phyloP scores from a whole-genome alignment of 2,888 invertebrate species.

The Julus scanicus region DNA sequence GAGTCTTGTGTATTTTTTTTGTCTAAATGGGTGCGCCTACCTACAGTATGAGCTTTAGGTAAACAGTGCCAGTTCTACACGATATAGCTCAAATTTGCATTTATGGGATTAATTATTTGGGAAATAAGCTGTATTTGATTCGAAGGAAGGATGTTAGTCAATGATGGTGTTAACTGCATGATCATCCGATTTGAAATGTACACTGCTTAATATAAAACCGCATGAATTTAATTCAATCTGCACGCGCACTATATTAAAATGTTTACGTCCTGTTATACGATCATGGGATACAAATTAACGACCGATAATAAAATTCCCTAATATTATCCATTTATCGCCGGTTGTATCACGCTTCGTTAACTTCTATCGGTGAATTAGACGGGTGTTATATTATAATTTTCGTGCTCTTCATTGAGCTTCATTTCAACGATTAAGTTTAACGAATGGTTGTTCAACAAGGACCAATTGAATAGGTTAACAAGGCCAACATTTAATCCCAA shows the following conservation, averaged over 20 bases:
- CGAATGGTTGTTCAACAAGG: no score
- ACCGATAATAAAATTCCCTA: background rate
- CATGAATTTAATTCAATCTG: background rate
- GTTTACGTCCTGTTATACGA: background rate
- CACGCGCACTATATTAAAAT: background rate
- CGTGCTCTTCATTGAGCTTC: no score
- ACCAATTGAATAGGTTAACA: no score
- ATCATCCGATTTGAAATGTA: background rate
- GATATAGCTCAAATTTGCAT: background rate
- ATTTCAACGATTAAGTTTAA: no score
- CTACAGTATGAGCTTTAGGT: background rate
- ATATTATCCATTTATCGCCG: background rate
- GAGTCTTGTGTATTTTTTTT: background rate
- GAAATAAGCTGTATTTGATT: background rate
- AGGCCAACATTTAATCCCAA: no score
- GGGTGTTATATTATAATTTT: no score
- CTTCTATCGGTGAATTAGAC: background rate
- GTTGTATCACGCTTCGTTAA: background rate
- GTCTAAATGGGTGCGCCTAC: background rate
- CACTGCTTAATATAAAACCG: background rate
- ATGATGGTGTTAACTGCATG: background rate
- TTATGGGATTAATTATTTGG: background rate
- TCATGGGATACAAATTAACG: slow-evolving; percentile 2
- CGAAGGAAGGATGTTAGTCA: background rate
- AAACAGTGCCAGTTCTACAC: background rate